These are phyloP conservation scores for Palloptera scutellata DNA, from an alignment of 2,888 invertebrate genomes.

Conservation along the genomic window DNA sequence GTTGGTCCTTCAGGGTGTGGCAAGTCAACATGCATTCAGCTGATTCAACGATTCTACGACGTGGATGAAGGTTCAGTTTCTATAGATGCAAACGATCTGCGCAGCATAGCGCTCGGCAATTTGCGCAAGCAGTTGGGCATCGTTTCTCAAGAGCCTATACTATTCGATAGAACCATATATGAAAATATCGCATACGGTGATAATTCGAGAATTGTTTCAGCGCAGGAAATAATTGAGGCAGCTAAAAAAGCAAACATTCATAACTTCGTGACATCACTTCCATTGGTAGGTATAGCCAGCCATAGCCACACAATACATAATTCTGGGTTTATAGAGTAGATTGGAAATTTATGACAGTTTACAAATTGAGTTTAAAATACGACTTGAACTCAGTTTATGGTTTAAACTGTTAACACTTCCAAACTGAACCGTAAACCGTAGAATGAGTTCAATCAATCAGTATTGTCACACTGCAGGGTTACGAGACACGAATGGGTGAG, in stretches of 20 bases:
- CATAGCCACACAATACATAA: no score
- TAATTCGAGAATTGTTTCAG: conserved; percentile 71
- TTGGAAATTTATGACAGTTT: no score
- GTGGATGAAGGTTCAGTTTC: conserved; percentile 73
- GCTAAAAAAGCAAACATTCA: conserved; percentile 89
- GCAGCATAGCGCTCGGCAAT: conserved; percentile 68
- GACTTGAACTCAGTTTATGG: no score
- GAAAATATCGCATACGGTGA: conserved; percentile 95
- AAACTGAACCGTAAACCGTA: no score
- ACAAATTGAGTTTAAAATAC: no score
- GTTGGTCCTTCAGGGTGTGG: conserved; percentile 88
- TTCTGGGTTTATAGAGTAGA: no score
- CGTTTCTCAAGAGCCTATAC: conserved; percentile 90
- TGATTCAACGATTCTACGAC: conserved; percentile 87
- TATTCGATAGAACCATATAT: conserved; percentile 86
- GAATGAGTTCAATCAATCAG: no score
- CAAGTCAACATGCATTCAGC: conserved; percentile 86
- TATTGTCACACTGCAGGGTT: conserved; percentile 67
- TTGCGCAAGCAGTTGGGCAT: conserved; percentile 83
- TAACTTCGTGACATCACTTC: conserved; percentile 79
- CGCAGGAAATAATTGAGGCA: conserved; percentile 79
- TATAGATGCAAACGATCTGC: conserved; percentile 67
- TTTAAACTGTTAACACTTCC: no score
- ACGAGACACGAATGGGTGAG: conserved; percentile 80
- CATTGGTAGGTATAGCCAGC: conserved; percentile 68